Evolutionary conservation across 1,140 invertebrate species (phyloP), one percentile per base, ranked within the genome.

Genomic region (Drosophila nasuta): DNA sequence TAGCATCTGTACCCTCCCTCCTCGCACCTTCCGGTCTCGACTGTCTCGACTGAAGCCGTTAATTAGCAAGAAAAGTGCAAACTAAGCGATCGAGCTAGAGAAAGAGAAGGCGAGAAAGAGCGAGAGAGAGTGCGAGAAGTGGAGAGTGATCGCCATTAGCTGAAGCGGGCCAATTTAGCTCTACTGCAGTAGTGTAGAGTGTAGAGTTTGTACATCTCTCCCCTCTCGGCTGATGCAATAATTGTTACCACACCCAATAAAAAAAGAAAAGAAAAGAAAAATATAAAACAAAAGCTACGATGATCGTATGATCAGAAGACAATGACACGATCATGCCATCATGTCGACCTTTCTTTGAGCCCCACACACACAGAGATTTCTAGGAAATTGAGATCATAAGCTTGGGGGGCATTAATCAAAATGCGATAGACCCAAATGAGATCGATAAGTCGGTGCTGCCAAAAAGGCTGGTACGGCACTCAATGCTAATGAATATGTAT

Each of bases 61-160:
- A 88, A 87, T 87, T 88, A 88, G 83, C 77, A 83, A 83, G 77
- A 88, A 82, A 87, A 77, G 69, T 71, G 80, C 80, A 79, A 79
- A 79, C 72, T 66, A 79, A 79, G 71, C 46, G 43, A 43, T 33
- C 35, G 13, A 33, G 10, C 0, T 49, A 60, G 51, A 3, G 49
- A 62, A 8, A 7, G 10, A 35, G 35, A 28, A 13, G 11, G 57
- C 6, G 6, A 20, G 20, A 20, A 25, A 25, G 20, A 25, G 20
- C 20, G 3, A 25, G 62, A 60, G 51, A 3, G 35, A 28, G 45
- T n/a, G 57, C 6, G 6, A 25, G 20, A 25, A 25, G 20, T 41
- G 13, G 17, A 54, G 35, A 43, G 25, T 28, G 20, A n/a, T 28
- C 25, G 49, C 72, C 58, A 83, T 83, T 82, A 83, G 76, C 81